Evolutionary conservation across 2,113 vertebrate genomes (phyloP).

Genomic region (Empidonax alnorum): DNA sequence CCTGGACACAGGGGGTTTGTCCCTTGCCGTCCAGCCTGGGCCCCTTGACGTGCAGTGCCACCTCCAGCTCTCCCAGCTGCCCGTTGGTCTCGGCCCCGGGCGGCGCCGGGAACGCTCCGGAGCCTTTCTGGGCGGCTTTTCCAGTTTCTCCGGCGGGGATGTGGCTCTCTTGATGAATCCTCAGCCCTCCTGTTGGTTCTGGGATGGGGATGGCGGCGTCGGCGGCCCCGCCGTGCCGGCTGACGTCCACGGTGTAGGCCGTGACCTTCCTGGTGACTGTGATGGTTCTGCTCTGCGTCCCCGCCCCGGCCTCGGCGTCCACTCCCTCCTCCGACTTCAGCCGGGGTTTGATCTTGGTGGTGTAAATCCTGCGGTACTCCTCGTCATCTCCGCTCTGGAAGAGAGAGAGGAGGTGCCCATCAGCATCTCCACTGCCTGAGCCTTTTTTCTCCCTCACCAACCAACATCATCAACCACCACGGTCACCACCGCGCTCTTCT

Average conservation of each 20-base stretch:
- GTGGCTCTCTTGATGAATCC: background rate
- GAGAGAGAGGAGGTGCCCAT: rapidly evolving
- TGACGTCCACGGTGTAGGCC: constrained; percentile 93
- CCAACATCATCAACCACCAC: too few relatives aligned
- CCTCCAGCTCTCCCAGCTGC: background rate
- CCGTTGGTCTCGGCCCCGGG: background rate
- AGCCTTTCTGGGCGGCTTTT: rapidly evolving
- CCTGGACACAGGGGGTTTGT: background rate
- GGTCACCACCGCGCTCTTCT: too few relatives aligned
- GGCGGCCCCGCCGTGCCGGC: constrained; percentile 71
- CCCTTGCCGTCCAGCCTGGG: background rate
- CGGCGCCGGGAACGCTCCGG: rapidly evolving
- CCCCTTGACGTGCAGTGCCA: rapidly evolving
- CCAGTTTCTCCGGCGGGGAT: background rate
- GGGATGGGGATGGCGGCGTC: constrained; percentile 70
- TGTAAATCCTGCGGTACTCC: constrained; percentile 91
- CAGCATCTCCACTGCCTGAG: rapidly evolving
- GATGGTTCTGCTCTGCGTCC: constrained; percentile 91
- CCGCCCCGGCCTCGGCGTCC: constrained; percentile 80
- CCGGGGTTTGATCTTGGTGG: constrained; percentile 94
- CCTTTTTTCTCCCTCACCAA: too few relatives aligned
- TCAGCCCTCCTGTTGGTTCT: background rate
- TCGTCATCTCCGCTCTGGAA: constrained; percentile 91
- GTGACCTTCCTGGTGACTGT: constrained; percentile 91
- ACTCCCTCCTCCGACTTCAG: constrained; percentile 86